These are phyloP conservation scores for Psilopsiagon aurifrons DNA, from an alignment of 2,113 vertebrate genomes.

Conservation along the genomic window DNA sequence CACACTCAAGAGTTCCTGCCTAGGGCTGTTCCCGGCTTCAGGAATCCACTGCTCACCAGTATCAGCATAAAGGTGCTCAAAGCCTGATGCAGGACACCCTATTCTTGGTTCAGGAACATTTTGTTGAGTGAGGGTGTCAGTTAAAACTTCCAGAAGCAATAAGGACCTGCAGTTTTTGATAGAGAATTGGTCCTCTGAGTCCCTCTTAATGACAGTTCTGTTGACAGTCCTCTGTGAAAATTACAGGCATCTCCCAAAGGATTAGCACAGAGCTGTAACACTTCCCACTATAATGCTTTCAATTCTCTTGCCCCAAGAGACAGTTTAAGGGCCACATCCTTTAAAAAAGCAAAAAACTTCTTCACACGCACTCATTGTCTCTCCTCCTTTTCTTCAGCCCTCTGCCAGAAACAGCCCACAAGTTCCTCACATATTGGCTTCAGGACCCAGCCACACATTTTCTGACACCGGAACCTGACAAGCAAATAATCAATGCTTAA, in stretches of 20 bases:
- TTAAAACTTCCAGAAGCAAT: background rate
- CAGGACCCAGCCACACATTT: fast-evolving
- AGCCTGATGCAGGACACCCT: background rate
- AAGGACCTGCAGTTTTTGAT: background rate
- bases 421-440: background rate
- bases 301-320: background rate
- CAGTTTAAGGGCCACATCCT: background rate
- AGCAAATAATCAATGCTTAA: background rate
- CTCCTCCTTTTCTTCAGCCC: background rate
- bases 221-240: background rate
- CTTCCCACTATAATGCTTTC: background rate
- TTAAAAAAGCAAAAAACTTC: background rate
- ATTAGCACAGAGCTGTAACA: background rate
- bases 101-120: background rate
- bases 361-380: background rate
- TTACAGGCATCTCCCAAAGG: background rate
- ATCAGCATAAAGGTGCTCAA: background rate
- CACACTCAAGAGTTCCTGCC: background rate
- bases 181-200: background rate
- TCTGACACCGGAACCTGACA: background rate
- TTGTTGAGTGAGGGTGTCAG: background rate
- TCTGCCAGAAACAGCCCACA: background rate
- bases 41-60: background rate
- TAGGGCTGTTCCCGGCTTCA: background rate
- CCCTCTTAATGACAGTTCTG: background rate